phyloP scores from a whole-genome alignment of 2,888 invertebrate genomes.

The Harpalus rufipes region DNA sequence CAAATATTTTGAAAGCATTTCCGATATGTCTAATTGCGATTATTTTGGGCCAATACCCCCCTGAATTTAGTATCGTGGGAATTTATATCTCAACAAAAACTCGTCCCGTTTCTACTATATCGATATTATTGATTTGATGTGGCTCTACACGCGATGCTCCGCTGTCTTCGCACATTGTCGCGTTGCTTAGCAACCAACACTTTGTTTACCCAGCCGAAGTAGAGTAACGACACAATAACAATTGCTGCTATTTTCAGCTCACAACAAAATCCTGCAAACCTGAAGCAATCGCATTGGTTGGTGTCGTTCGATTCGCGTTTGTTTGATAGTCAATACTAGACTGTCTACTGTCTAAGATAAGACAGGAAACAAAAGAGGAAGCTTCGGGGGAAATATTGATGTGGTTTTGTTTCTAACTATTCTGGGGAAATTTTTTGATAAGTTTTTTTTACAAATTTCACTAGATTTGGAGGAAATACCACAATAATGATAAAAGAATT shows the following conservation, averaged over 20 bases:
- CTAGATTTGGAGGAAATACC: background rate
- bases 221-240: background rate
- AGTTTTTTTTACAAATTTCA: background rate
- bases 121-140: constrained; percentile 63
- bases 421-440: background rate
- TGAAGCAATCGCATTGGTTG: background rate
- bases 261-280: background rate
- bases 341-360: background rate
- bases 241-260: constrained; percentile 1
- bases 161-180: constrained; percentile 7
- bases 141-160: constrained; percentile 2
- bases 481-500: no score
- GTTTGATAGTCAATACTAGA: background rate
- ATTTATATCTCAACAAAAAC: constrained; percentile 48
- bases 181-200: background rate
- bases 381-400: background rate
- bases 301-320: background rate
- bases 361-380: background rate
- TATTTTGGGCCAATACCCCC: constrained; percentile 1
- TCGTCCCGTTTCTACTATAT: constrained; percentile 57
- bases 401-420: background rate
- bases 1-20: no score
- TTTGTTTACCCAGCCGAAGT: constrained; percentile 1
- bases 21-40: background rate
- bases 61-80: constrained; percentile 50